Percentiles rank a stretch among this genome's conserved stretches.
These are phyloP conservation scores for Urophycis tenuis DNA, from an alignment of 2,797 vertebrate genomes.

Conservation along the genomic window DNA sequence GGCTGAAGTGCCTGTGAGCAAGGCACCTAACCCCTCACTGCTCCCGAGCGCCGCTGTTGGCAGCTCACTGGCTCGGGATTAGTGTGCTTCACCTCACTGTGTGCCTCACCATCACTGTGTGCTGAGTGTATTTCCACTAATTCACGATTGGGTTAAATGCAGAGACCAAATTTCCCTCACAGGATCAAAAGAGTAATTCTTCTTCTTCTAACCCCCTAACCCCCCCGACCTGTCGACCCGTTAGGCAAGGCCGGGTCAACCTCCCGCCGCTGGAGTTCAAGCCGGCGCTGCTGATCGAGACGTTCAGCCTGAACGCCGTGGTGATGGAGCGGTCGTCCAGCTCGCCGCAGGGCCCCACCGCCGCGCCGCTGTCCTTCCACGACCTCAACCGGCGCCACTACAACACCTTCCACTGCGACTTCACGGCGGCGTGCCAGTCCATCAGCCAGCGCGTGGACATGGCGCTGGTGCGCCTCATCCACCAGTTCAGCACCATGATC, in stretches of 20 bases:
- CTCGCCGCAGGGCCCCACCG: slow-evolving; percentile 75
- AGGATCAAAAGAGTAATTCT: too few species aligned
- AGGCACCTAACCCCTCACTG: too few species aligned
- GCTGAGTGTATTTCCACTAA: too few species aligned
- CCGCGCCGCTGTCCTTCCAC: slow-evolving; percentile 85
- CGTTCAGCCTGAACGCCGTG: slow-evolving; percentile 92
- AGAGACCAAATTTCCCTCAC: too few species aligned
- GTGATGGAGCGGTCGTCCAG: slow-evolving; percentile 91
- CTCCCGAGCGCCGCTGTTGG: too few species aligned
- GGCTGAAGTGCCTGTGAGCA: too few species aligned
- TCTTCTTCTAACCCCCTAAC: too few species aligned
- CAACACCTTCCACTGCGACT: slow-evolving; percentile 96
- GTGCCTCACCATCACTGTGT: too few species aligned
- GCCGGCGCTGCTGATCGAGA: slow-evolving; percentile 92
- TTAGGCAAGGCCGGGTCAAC: slow-evolving; percentile 86
- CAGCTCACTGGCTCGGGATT: too few species aligned
- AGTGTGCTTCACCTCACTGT: too few species aligned
- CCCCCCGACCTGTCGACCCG: neutral
- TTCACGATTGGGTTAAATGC: too few species aligned
- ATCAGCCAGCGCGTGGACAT: slow-evolving; percentile 98
- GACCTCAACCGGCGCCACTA: slow-evolving; percentile 92
- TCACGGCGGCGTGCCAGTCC: slow-evolving; percentile 93
- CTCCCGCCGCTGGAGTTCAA: slow-evolving; percentile 92
- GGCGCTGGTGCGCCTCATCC: slow-evolving; percentile 96
- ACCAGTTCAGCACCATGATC: slow-evolving; percentile 99